Base-by-base conservation (phyloP, 2,797 vertebrate genomes). In the Agapornis canus region DNA sequence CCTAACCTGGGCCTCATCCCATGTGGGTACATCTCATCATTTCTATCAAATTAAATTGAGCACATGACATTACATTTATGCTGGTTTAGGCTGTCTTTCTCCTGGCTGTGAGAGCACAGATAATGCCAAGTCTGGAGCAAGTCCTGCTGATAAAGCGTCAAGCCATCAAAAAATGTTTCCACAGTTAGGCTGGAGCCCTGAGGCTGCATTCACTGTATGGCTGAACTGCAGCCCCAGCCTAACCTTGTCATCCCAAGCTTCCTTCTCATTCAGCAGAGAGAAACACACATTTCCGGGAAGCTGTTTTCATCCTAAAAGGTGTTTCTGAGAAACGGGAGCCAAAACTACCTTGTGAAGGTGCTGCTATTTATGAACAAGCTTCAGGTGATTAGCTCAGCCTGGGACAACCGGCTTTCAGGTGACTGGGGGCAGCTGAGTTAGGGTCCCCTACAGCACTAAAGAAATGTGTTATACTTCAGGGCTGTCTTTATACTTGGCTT, bases 11-110 rank as follows among this genome's bases (percentile, higher is more conserved):
- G 32, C 31, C 43, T 82, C 20, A 35, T 27, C 17, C 37, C 32
- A 14, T 8, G 20, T 0, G 3, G 71, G 29, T 1, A 1, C n/a
- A 56, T 52, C 39, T 87, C 49, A 3, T 1, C 26, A 18, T 80
- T 80, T 49, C 42, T 31, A 27, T 29, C 40, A 20, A 14, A 32
- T n/a, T 45, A 56, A 16, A 35, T 37, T 26, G 21, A 77, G 51
- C 32, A 25, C 17, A 7, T 5, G 8, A 4, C 32, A 48, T 8
- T 39, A 52, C 2, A 1, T 57, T 68, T 60, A 13, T 39, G 26
- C 5, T 2, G 1, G 11, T 89, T 72, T 43, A 39, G 20, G 43
- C 6, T 56, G 42, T 18, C 13, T 66, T 86, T 90, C 27, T 90
- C 40, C 9, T 68, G 9, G 6, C 20, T 54, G 14, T 10, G 10